Base-by-base conservation (phyloP, 2,797 vertebrate genomes). In the Parambassis ranga region DNA sequence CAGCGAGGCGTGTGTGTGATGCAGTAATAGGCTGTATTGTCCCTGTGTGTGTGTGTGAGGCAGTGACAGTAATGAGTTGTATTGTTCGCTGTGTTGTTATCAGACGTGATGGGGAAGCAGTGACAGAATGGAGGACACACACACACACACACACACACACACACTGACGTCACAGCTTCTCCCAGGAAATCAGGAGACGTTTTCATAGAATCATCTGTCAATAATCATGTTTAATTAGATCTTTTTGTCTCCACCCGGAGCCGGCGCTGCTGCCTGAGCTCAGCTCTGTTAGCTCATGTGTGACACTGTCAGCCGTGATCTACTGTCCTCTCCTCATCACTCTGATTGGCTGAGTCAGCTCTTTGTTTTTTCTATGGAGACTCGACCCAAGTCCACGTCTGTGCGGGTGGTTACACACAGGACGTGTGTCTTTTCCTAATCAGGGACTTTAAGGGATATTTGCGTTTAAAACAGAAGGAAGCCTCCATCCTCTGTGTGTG, bases 21-120 rank as follows among this genome's bases (percentile, higher is more conserved):
- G 42, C 42, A 44, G 26, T 44, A 44, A 28, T 73, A 57, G 66
- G 37, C 51, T 61, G 57, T 5, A 47, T 60, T 72, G 68, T 62
- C 20, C 19, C 10, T 24, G 24, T 11, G 35, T 42, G 47, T 52
- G 51, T 38, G 57, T 41, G 37, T 16, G 43, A 15, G 65, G 42
- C 23, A 10, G 4, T 60, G 20, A 3, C 67, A 33, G 50, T 77
- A 82, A 82, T 79, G 70, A 79, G 79, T 56, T 79, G 69, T 41
- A 66, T 79, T 79, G 73, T 82, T 64, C 18, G 55, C 8, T 5
- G 10, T 28, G 56, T 31, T 37, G 53, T 71, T 81, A 71, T 82
- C 72, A 47, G 72, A 67, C 59, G 19, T 60, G 72, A 64, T 50
- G 49, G 53, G 37, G 19, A 23, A 56, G 28, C 30, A 22, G 32